phyloP scores from a whole-genome alignment of 1,140 invertebrate genomes.

The Bradysia coprophila region DNA sequence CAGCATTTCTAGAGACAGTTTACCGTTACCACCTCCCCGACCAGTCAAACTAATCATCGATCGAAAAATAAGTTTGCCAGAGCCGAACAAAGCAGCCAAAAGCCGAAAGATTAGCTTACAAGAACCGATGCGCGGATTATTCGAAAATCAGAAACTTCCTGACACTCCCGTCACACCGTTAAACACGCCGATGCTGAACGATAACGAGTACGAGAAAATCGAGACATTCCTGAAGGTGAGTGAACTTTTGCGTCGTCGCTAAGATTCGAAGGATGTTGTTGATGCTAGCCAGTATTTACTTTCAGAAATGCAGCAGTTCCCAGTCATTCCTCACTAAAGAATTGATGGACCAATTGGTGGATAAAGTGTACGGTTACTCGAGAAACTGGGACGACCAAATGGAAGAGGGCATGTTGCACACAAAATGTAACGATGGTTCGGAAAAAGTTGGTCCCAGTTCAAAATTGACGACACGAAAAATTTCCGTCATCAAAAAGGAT shows the following conservation, averaged over 20 bases:
- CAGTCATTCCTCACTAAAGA: slow-evolving; percentile 1
- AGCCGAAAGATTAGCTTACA: no score
- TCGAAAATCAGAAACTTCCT: no score
- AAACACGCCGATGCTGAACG: no score
- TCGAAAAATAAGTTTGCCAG: no score
- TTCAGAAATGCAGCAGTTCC: not conserved
- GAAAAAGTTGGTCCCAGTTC: not conserved
- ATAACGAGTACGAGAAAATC: no score
- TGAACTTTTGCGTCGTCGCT: no score
- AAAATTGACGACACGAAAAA: slow-evolving; percentile 1
- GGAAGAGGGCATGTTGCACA: not conserved
- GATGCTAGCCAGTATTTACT: not conserved
- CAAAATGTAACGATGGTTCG: not conserved
- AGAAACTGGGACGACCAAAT: not conserved
- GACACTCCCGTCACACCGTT: no score
- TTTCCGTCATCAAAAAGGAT: no score
- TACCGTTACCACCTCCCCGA: not conserved
- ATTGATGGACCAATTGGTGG: not conserved
- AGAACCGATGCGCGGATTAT: no score
- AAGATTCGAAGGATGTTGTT: not conserved
- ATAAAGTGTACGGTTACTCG: not conserved
- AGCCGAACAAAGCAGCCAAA: not conserved
- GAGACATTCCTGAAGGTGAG: not conserved
- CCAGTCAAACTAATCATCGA: not conserved
- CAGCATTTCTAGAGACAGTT: not conserved